Conservation (phyloP, 1,140 invertebrate genomes). For the Watersipora subatra region DNA sequence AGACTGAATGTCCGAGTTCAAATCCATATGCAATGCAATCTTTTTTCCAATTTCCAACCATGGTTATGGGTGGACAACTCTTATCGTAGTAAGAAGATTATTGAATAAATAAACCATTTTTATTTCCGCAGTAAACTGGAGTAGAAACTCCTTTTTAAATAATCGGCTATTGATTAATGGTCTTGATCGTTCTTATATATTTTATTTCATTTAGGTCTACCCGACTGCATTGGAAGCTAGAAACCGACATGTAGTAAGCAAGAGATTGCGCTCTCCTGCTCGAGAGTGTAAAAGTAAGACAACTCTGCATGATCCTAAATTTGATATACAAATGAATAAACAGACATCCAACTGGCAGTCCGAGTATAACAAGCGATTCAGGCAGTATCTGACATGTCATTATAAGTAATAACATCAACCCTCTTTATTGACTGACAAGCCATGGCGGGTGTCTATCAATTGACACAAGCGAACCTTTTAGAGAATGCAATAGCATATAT, state of each 20-base stretch:
- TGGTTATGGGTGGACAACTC: too few relatives aligned
- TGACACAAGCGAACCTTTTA: too few relatives aligned
- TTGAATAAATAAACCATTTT: neutral
- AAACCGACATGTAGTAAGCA: neutral
- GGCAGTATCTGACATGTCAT: too few relatives aligned
- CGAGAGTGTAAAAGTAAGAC: neutral
- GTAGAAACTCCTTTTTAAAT: neutral
- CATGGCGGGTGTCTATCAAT: too few relatives aligned
- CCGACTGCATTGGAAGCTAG: neutral
- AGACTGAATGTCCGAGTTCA: too few relatives aligned
- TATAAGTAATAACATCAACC: too few relatives aligned
- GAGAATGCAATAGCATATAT: too few relatives aligned
- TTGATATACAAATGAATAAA: neutral
- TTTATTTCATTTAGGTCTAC: neutral
- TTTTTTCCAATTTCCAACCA: too few relatives aligned
- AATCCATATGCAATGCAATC: too few relatives aligned
- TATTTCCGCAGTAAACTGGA: neutral
- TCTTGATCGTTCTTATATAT: neutral
- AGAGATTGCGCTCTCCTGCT: neutral
- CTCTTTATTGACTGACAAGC: too few relatives aligned
- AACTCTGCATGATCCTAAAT: neutral
- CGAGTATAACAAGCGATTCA: neutral
- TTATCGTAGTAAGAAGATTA: too few relatives aligned
- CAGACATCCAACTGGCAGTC: neutral
- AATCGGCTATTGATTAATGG: neutral